These are phyloP conservation scores for Porites australiensis DNA, from an alignment of 64 coral and sea anemone genomes.

Conservation along the genomic window DNA sequence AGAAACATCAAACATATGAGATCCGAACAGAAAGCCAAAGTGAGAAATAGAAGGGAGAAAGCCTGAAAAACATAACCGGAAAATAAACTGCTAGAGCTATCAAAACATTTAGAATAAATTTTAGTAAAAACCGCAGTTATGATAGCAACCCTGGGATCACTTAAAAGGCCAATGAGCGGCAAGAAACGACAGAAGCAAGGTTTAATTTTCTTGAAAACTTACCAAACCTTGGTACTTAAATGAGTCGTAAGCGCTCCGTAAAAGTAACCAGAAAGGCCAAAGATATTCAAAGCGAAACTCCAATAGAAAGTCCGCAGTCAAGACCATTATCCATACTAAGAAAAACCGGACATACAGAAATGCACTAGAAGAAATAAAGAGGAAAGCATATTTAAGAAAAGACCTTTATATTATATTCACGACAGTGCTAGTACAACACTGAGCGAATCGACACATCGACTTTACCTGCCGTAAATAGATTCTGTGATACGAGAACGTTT, in stretches of 20 bases:
- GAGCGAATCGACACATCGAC: not conserved
- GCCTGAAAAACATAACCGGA: constrained; percentile 73
- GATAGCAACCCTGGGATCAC: constrained; percentile 23
- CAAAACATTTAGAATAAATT: not conserved
- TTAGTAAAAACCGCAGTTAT: constrained; percentile 15
- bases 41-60: constrained; percentile 96
- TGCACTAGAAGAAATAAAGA: constrained; percentile 85
- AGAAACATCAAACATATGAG: constrained; percentile 91
- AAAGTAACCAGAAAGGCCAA: constrained; percentile 98
- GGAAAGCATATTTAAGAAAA: constrained; percentile 7
- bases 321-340: constrained; percentile 98
- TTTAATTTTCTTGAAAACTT: constrained; percentile 48
- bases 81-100: constrained; percentile 33
- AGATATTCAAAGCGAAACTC: constrained; percentile 99
- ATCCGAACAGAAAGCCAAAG: constrained; percentile 97
- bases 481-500: constrained; percentile 99
- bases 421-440: not conserved
- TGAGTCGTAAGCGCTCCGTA: constrained; percentile 99
- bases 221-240: constrained; percentile 99
- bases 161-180: constrained; percentile 13
- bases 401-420: not conserved
- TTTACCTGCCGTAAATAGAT: constrained; percentile 99
- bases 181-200: constrained; percentile 5
- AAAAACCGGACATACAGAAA: constrained; percentile 99
- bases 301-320: constrained; percentile 97